These are phyloP conservation scores for Dynastes maya DNA, from an alignment of 2,888 invertebrate genomes.

Conservation along the genomic window DNA sequence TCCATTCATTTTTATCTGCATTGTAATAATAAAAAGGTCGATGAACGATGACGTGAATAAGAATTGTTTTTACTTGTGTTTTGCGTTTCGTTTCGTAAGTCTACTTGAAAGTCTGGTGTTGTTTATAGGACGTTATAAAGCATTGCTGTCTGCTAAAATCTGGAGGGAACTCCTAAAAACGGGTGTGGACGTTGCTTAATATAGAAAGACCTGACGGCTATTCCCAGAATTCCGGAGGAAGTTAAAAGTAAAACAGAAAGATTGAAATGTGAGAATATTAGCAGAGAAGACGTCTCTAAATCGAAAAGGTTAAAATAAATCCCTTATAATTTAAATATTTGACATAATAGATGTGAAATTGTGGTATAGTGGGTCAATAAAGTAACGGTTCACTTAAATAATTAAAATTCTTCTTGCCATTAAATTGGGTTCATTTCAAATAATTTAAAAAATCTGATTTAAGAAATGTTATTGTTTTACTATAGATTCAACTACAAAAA, in stretches of 20 bases:
- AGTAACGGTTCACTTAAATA: too few relatives aligned
- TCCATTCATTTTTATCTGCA: constrained; percentile 23
- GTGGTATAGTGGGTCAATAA: too few relatives aligned
- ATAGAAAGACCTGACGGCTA: background rate
- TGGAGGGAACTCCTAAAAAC: constrained; percentile 15
- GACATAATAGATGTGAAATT: too few relatives aligned
- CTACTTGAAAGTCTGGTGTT: constrained; percentile 1
- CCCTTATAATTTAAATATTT: too few relatives aligned
- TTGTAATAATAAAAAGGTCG: constrained; percentile 1
- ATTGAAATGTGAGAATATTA: background rate
- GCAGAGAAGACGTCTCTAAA: too few relatives aligned
- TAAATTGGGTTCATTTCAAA: too few relatives aligned
- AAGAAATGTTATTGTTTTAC: too few relatives aligned
- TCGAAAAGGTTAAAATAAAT: too few relatives aligned
- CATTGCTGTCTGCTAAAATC: constrained; percentile 4
- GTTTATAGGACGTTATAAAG: constrained; percentile 17
- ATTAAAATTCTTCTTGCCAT: too few relatives aligned
- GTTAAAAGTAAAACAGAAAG: background rate
- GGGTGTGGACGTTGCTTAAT: background rate
- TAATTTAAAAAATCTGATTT: too few relatives aligned
- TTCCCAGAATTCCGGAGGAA: constrained; percentile 2
- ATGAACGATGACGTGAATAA: constrained; percentile 6
- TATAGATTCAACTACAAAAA: too few relatives aligned
- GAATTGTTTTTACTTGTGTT: constrained; percentile 24
- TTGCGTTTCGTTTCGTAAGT: constrained; percentile 11